Evolutionary conservation across 2,797 vertebrate genomes (phyloP), one percentile per base, ranked within the genome.

Genomic region (Serranus cabrilla): DNA sequence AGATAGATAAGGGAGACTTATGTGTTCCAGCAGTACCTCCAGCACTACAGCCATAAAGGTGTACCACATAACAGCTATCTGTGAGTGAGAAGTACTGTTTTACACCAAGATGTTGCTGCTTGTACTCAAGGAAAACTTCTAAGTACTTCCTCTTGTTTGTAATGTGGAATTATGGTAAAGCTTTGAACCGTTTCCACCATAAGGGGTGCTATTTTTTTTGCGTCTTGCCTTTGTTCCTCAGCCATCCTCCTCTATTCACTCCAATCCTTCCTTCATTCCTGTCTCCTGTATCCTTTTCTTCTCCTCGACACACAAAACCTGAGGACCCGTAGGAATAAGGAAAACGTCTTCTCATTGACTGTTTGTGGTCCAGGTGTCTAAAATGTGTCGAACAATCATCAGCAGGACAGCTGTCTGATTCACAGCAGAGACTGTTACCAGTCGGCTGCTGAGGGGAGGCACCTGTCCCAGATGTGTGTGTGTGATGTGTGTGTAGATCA

Each of bases 1-100:
- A n/a, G 50, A 74, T 7, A 14, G 67, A 74, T 27, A 65, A 71
- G n/a, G 2, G 54, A 66, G 45, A 82, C 49, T 61, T 68, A 64
- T 86, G 63, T 31, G 27, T 42, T 46, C 25, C 37, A 50, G 75
- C 57, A 71, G 51, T 47, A 57, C 69, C 46, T 47, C 45, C 59
- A 61, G 40, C 18, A 17, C 58, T 50, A 49, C 58, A 70, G 42
- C 52, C 23, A 60, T 76, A 57, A 78, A 87, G 40, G 42, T 63
- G 43, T 65, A 61, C 40, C 63, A 20, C 58, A 63, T 50, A 45
- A 55, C 49, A 54, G 27, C 37, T 66, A 18, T 45, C 6, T 8
- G 43, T 43, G 42, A 13, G 12, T 45, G 43, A 34, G 8, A 34
- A 31, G 3, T 6, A 31, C 27, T 31, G 34, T 34, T 34, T 34